phyloP scores from a whole-genome alignment of 2,797 vertebrate species.

The Crypturellus tataupa region DNA sequence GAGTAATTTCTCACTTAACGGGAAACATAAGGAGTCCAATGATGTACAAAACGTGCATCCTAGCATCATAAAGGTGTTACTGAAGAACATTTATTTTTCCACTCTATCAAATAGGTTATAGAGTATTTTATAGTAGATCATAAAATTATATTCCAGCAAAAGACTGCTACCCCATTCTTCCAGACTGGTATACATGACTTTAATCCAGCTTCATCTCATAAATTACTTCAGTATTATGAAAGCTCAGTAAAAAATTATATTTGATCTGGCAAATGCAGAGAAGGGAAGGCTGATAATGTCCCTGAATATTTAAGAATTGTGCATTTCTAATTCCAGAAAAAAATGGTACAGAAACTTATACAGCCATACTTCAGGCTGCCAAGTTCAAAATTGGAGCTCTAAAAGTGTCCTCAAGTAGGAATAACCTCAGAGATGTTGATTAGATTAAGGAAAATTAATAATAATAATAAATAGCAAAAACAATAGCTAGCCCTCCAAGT shows the following conservation, averaged over 20 bases:
- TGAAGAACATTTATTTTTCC: slow-evolving; percentile 59
- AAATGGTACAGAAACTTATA: background rate
- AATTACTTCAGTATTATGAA: slow-evolving; percentile 19
- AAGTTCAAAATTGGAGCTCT: background rate
- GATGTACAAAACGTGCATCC: background rate
- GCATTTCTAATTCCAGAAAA: background rate
- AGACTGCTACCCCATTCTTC: slow-evolving; percentile 5
- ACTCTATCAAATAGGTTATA: slow-evolving; percentile 48
- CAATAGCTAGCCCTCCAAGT: no score
- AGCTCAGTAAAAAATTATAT: background rate
- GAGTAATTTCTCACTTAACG: background rate
- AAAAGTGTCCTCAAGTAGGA: background rate
- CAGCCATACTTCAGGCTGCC: background rate
- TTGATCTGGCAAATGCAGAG: background rate
- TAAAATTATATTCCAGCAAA: slow-evolving; percentile 49
- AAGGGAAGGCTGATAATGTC: background rate
- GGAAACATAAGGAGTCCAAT: background rate
- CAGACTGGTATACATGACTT: slow-evolving; percentile 37
- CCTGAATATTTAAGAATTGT: background rate
- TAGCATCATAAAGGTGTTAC: background rate
- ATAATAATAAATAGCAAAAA: no score
- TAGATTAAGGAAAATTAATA: background rate
- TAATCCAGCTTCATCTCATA: slow-evolving; percentile 19
- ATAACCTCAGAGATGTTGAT: background rate
- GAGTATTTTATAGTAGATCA: slow-evolving; percentile 36